Evolutionary conservation across 2,888 invertebrate genomes (phyloP).

Genomic region (Gymnosoma rotundatum): DNA sequence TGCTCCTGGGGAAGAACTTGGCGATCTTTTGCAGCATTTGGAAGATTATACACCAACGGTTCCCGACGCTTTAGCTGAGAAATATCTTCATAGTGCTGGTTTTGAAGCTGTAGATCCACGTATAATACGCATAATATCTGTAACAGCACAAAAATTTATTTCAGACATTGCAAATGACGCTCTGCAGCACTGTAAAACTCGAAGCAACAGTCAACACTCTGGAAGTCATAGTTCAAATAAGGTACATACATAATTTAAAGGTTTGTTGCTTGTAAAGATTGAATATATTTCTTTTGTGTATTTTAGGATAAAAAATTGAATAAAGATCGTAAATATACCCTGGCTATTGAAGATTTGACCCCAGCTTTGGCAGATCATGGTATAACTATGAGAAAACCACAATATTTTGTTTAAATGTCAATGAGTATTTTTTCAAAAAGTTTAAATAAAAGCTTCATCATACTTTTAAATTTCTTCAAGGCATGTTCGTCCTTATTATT

Average conservation of each 20-base stretch:
- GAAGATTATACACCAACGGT: constrained; percentile 96
- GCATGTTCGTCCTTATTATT: no score
- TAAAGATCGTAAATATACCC: constrained; percentile 90
- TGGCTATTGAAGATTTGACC: constrained; percentile 97
- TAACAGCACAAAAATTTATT: constrained; percentile 98
- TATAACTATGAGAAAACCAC: constrained; percentile 96
- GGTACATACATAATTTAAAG: constrained; percentile 74
- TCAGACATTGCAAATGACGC: constrained; percentile 99
- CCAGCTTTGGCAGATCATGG: constrained; percentile 98
- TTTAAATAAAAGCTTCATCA: background rate
- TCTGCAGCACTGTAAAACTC: constrained; percentile 97
- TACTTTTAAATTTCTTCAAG: no score
- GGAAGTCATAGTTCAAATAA: constrained; percentile 84
- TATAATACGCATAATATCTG: constrained; percentile 93
- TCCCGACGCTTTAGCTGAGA: constrained; percentile 84
- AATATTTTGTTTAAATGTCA: constrained; percentile 90
- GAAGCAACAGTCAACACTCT: constrained; percentile 87
- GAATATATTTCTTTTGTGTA: background rate
- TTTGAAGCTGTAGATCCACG: constrained; percentile 97
- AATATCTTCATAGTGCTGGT: constrained; percentile 83
- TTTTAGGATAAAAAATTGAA: constrained; percentile 83
- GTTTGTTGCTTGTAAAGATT: no score
- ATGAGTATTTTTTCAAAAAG: background rate
- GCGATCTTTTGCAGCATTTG: constrained; percentile 94
- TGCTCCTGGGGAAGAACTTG: constrained; percentile 88